Evolutionary conservation across 2,113 vertebrate species (phyloP).

Genomic region (Aphelocoma coerulescens): DNA sequence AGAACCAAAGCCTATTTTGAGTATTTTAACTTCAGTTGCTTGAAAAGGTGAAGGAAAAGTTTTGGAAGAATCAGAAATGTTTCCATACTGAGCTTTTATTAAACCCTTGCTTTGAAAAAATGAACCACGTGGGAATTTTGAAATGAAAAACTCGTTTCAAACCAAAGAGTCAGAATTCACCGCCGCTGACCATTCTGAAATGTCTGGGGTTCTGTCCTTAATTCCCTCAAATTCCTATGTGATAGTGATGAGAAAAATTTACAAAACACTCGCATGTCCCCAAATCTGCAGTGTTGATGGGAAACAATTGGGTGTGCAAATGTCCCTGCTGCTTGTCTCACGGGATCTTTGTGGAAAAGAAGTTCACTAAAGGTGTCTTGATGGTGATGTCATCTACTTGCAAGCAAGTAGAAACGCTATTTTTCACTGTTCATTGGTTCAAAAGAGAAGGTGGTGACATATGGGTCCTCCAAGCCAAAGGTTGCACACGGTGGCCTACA

Average conservation of each 20-base stretch:
- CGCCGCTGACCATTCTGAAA: neutral
- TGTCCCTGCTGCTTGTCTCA: neutral
- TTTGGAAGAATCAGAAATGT: neutral
- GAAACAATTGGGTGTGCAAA: neutral
- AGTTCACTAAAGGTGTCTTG: neutral
- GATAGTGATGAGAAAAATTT: neutral
- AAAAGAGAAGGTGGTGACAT: neutral
- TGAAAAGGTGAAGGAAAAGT: slow-evolving; percentile 37
- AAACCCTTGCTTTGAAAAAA: neutral
- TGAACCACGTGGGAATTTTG: neutral
- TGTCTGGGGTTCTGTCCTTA: neutral
- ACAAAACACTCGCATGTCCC: neutral
- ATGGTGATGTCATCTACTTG: neutral
- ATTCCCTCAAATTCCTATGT: neutral
- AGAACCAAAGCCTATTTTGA: slow-evolving; percentile 27
- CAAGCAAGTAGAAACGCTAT: neutral
- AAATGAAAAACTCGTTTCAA: neutral
- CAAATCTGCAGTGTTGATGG: neutral
- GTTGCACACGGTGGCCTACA: neutral
- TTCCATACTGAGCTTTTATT: neutral
- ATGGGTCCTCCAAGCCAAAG: neutral
- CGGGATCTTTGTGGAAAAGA: neutral
- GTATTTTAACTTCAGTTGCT: slow-evolving; percentile 8
- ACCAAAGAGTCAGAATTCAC: slow-evolving; percentile 45
- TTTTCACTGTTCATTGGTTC: neutral